Percentiles rank a stretch among this genome's conserved stretches.
phyloP scores from a whole-genome alignment of 2,888 invertebrate genomes.

The Gymnocheta viridis region DNA sequence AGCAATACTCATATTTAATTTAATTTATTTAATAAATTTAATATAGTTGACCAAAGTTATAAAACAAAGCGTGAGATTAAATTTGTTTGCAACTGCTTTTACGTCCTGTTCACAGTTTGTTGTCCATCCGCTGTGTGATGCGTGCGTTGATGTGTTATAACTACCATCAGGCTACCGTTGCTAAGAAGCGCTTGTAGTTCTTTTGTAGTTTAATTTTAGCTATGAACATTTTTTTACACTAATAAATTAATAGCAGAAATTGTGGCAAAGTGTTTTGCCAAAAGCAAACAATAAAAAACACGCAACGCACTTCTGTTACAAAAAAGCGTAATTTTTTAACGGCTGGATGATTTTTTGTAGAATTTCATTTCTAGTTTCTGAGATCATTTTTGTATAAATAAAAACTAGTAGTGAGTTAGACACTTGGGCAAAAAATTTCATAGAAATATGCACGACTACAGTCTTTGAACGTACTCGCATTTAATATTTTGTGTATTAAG shows the following conservation, averaged over 20 bases:
- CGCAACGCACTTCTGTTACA: slow-evolving; percentile 60
- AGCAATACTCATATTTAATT: too few species aligned
- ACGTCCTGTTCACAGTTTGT: background rate
- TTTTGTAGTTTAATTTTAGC: slow-evolving; percentile 27
- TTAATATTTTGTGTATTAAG: slow-evolving; percentile 3
- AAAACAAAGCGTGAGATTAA: background rate
- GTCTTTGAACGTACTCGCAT: background rate
- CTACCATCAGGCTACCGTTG: background rate
- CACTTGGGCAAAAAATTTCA: background rate
- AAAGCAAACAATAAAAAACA: slow-evolving; percentile 49
- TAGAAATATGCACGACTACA: background rate
- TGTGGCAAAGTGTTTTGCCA: slow-evolving; percentile 37
- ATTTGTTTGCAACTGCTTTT: background rate
- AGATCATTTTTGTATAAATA: slow-evolving; percentile 21
- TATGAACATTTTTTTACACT: slow-evolving; percentile 25
- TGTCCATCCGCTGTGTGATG: slow-evolving; percentile 11
- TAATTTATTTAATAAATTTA: too few species aligned
- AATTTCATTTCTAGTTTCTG: background rate
- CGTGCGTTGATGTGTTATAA: slow-evolving; percentile 21
- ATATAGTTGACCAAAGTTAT: background rate
- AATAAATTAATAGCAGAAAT: slow-evolving; percentile 6
- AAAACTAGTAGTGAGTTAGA: background rate
- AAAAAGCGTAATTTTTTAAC: slow-evolving; percentile 31
- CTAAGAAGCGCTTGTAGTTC: slow-evolving; percentile 4
- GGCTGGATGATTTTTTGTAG: slow-evolving; percentile 14